Evolutionary conservation across 92 coral and sea anemone species (phyloP), one percentile per base, ranked within the genome.

Genomic region (Phymanthus crucifer): DNA sequence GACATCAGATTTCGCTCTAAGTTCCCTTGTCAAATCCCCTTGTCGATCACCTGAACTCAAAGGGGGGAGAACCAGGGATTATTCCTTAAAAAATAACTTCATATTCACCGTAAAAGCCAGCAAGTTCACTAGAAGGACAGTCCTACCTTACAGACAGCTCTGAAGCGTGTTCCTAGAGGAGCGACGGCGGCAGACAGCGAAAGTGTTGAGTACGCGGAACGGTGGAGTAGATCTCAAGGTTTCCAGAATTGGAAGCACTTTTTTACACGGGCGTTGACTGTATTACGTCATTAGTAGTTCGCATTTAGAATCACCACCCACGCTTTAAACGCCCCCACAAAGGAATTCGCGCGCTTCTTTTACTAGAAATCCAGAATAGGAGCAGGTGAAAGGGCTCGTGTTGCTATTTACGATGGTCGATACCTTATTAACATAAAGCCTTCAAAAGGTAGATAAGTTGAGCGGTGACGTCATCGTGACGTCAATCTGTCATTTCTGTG

Each of bases 241-340:
- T 34, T 69, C 40, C 47, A 69, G 47, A 54, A 76, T 76, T 54
- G 80, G 70, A 76, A 38, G 80, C 71, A 76, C 80, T 76, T 81
- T n/a, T 80, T 81, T 64, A 61, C 56, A 23, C 52, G 85, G 85
- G 78, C 36, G 76, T 71, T 69, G 76, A 70, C 67, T 46, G 73
- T 68, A 73, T 81, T 81, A 81, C 85, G 85, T 81, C 85, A 81
- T 69, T 71, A 64, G 69, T 57, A 74, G 38, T 72, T 56, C 79
- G 73, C 85, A 71, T 81, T 72, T 81, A 73, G 85, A 81, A 81
- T 50, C 76, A 47, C 31, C 85, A 37, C 85, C 85, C 85, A 81
- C 85, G 85, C 85, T 54, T 31, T 33, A 73, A 40, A 32, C 80
- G 71, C 80, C 80, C 50, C 64, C 80, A 54, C 80, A 38, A 27